phyloP scores from a whole-genome alignment of 2,888 invertebrate genomes.

The Ormyrus nitidulus region DNA sequence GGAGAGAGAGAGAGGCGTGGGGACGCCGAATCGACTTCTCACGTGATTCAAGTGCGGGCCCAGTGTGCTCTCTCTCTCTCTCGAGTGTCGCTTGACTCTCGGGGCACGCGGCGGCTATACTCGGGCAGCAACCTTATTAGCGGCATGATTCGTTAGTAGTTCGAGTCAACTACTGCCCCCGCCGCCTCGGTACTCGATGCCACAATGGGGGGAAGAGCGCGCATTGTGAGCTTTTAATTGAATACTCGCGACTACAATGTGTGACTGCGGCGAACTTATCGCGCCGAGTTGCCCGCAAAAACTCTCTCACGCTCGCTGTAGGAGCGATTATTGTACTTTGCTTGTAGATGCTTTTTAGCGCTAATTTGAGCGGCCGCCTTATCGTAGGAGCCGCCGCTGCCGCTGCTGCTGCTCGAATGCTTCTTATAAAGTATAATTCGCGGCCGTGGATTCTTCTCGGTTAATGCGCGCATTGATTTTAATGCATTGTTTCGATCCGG shows the following conservation, averaged over 20 bases:
- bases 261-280: slow-evolving; percentile 33
- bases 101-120: slow-evolving; percentile 56
- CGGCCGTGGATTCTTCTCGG: not conserved
- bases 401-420: no score
- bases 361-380: no score
- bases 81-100: slow-evolving; percentile 30
- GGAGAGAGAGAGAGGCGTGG: not conserved
- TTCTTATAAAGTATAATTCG: slow-evolving; percentile 41
- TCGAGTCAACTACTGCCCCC: slow-evolving; percentile 52
- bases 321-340: slow-evolving; percentile 13
- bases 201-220: slow-evolving; percentile 32
- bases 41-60: slow-evolving; percentile 19
- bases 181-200: not conserved
- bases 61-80: slow-evolving; percentile 6
- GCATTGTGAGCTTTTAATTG: slow-evolving; percentile 53
- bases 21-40: not conserved
- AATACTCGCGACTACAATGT: slow-evolving; percentile 27
- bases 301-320: slow-evolving; percentile 30
- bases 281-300: slow-evolving; percentile 29
- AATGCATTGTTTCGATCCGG: no score
- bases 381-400: no score
- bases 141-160: slow-evolving; percentile 66
- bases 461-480: slow-evolving; percentile 4
- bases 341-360: not conserved
- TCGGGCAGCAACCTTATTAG: slow-evolving; percentile 69